Conservation (phyloP, 2,888 invertebrate genomes). For the Seladonia tumulorum region DNA sequence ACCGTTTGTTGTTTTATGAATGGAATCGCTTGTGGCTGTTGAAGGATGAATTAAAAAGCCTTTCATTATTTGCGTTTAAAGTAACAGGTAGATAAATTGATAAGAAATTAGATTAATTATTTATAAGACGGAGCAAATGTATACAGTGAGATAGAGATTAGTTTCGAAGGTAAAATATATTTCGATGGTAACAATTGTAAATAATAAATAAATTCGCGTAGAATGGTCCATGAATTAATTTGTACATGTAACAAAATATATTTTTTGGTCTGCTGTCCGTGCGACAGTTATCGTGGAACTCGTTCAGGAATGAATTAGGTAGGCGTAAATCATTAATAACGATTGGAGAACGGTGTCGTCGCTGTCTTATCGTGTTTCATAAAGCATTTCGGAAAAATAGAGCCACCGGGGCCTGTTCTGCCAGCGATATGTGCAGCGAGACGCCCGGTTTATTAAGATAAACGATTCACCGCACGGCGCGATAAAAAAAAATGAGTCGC, state of each 20-base stretch:
- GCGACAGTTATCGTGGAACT: neutral
- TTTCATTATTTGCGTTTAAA: neutral
- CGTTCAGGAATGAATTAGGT: neutral
- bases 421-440: slow-evolving; percentile 58
- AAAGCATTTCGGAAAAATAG: slow-evolving; percentile 29
- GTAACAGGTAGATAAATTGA: neutral
- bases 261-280: neutral
- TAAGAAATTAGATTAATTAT: neutral
- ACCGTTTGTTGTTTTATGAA: neutral
- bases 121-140: neutral
- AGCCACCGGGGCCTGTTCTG: slow-evolving; percentile 45
- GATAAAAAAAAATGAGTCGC: slow-evolving; percentile 63
- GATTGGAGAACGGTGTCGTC: slow-evolving; percentile 21
- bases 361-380: slow-evolving; percentile 7
- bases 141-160: too few species aligned
- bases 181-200: too few species aligned
- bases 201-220: neutral
- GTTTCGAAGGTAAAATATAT: neutral
- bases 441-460: slow-evolving; percentile 66
- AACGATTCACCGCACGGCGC: slow-evolving; percentile 57
- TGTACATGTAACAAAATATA: neutral
- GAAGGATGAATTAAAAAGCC: neutral
- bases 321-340: slow-evolving; percentile 37
- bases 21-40: neutral
- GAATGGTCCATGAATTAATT: neutral